Evolutionary conservation across 2,888 invertebrate species (phyloP).

Genomic region (Noctuana brunneofusca): DNA sequence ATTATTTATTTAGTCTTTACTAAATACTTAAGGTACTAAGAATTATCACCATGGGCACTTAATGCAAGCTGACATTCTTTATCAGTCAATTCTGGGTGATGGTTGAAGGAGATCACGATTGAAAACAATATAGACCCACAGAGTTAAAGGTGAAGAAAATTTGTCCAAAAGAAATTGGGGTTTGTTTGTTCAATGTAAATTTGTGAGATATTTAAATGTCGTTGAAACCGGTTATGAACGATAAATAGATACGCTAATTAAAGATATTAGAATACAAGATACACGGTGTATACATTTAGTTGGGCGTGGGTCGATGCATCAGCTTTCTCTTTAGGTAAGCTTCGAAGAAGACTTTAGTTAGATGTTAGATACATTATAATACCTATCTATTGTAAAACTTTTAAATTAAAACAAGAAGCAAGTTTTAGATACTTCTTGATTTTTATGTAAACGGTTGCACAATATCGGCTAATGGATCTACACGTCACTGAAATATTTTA

Average conservation of each 20-base stretch:
- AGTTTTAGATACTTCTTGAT: too few species aligned
- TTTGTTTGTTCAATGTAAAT: slow-evolving; percentile 8
- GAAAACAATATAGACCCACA: too few species aligned
- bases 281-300: slow-evolving; percentile 20
- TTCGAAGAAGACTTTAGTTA: neutral
- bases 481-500: too few species aligned
- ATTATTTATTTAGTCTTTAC: too few species aligned
- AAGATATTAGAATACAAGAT: slow-evolving; percentile 19
- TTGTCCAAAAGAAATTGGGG: neutral
- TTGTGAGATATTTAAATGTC: slow-evolving; percentile 14
- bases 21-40: too few species aligned
- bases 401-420: neutral
- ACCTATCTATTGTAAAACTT: neutral
- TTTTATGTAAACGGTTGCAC: too few species aligned
- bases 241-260: slow-evolving; percentile 14
- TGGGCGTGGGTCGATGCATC: slow-evolving; percentile 2
- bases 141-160: too few species aligned
- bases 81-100: too few species aligned
- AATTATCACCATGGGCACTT: too few species aligned
- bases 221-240: neutral
- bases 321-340: slow-evolving; percentile 16
- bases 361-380: neutral
- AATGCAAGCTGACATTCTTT: too few species aligned
- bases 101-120: neutral
- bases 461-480: too few species aligned